Base-by-base conservation (phyloP, 2,113 vertebrate species). In the Diglossa brunneiventris region DNA sequence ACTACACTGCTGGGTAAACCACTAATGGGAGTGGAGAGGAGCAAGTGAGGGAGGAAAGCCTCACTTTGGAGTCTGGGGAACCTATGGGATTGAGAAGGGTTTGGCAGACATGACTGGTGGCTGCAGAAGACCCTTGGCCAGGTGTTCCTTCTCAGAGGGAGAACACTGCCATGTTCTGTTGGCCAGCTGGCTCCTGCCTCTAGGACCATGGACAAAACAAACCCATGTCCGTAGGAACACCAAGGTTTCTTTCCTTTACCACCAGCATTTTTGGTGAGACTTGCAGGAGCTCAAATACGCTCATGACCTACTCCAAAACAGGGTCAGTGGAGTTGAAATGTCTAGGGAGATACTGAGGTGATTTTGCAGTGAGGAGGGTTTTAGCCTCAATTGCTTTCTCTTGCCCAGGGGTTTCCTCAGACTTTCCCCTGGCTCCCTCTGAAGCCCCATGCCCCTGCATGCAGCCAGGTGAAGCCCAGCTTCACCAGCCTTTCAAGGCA, bases 241-340 rank as follows among this genome's bases (percentile, higher is more conserved):
- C 13, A 58, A 31, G 13, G 10, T 23, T 90, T 56, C 24, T 5
- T 2, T 73, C 28, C 41, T 68, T 82, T 79, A 72, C 39, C 14
- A 39, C 26, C 49, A 83, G 37, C 22, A 41, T 58, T 11, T 1
- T 12, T 56, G 26, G 5, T 74, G 44, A 66, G 35, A 90, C 19
- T 59, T 79, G n/a, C 14, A 76, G 72, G 53, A 83, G 18, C 58
- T 69, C 46, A 49, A 31, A 76, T 44, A 68, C 0, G 4, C 4
- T 28, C 4, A 5, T 31, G 42, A 72, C 18, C 23, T 70, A 39
- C 4, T 3, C 35, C 24, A 22, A 4, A 61, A 41, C 0, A 7
- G 4, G 4, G 24, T 10, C 4, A 5, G 37, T 61, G 63, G 50
- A 26, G 7, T 1, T 72, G 49, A 73, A 90, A 66, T 49, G 26